These are phyloP conservation scores for Coelinius sp. DNA, from an alignment of 2,888 invertebrate species.

Conservation along the genomic window DNA sequence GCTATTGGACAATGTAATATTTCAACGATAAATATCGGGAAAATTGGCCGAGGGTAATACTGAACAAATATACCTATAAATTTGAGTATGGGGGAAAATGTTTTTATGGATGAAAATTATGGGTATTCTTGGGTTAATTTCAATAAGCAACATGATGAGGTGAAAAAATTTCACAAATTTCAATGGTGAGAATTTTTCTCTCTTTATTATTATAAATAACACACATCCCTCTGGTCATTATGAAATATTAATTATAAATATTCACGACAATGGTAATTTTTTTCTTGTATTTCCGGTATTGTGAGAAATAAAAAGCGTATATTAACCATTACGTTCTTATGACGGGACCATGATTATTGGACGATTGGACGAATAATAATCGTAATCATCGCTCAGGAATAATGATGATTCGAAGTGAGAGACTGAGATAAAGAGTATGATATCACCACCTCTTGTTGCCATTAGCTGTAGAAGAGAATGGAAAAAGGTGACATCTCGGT, in stretches of 20 bases:
- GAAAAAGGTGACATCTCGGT: no score
- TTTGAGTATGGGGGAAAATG: neutral
- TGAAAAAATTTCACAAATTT: neutral
- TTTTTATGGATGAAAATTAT: constrained; percentile 30
- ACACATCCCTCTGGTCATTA: no score
- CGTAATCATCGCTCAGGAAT: no score
- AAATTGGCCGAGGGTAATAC: neutral
- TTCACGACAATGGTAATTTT: neutral
- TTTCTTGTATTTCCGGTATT: no score
- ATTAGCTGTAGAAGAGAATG: constrained; percentile 25
- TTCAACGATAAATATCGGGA: constrained; percentile 18
- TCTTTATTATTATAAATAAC: no score
- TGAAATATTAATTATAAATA: no score
- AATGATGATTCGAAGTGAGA: no score
- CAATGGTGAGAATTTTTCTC: no score
- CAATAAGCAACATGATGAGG: neutral
- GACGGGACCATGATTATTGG: constrained; percentile 67
- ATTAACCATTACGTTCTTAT: constrained; percentile 54
- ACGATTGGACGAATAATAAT: no score
- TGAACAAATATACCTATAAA: constrained; percentile 37
- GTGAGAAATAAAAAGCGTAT: no score
- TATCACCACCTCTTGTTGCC: neutral
- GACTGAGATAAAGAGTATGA: neutral
- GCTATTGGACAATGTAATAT: constrained; percentile 4
- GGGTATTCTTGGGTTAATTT: constrained; percentile 11